Evolutionary conservation across 2,113 vertebrate species (phyloP), one percentile per base, ranked within the genome.

Genomic region (Elgaria multicarinata): DNA sequence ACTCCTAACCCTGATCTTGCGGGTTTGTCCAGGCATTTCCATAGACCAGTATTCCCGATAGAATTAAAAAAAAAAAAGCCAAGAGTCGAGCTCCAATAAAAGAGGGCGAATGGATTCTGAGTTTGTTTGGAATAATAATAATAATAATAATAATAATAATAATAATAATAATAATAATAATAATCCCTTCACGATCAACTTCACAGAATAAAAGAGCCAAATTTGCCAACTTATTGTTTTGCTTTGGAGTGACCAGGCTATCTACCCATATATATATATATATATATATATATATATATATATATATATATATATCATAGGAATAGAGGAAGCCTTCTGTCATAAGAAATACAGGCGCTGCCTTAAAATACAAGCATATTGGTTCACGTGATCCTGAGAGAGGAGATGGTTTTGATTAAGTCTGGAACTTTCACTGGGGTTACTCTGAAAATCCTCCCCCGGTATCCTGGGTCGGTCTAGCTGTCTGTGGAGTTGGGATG

Each of bases 1-100:
- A 98, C 98, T 98, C 98, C 98, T 99, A 99, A 99, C 98, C 98
- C 98, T 98, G 98, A 98, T 99, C 98, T 98, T 98, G 98, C 97
- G 97, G 97, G 98, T 98, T 99, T 97, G 97, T 82, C 28, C 98
- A 98, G 98, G 98, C 97, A 98, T 98, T 98, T 98, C 98, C 98
- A 98, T 97, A 98, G 97, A 98, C 97, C 97, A 97, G 98, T 98
- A 99, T 99, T 99, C 99, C 98, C 98, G 98, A 98, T 97, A 99
- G 99, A 99, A 98, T 96, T 98, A 98, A 62, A 62, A 98, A 96
- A 98, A 98, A 62, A 62, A 98, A 96, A 97, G 96, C 98, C 98
- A 97, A 97, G 97, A 96, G 98, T 98, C 98, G 98, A 97, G 98
- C 98, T 98, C 98, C 98, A 99, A 99, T 98, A 99, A 99, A 99